Conservation (phyloP, 2,888 invertebrate species). For the Tachystola acroxantha region DNA sequence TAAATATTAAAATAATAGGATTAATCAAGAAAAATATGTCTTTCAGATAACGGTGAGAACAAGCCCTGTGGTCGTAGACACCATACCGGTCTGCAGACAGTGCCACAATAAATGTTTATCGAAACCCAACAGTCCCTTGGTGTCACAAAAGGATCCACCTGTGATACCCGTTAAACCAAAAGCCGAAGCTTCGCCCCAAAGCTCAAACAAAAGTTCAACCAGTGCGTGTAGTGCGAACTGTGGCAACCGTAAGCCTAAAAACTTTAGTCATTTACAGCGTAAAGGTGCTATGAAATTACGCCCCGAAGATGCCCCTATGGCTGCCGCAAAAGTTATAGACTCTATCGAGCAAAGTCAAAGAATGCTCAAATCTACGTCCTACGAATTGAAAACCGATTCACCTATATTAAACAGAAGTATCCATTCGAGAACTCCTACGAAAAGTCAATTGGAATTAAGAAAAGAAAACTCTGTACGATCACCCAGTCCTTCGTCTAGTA, state of each 20-base stretch:
- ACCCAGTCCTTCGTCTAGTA: slow-evolving; percentile 68
- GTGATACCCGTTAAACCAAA: slow-evolving; percentile 47
- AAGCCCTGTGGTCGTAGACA: slow-evolving; percentile 85
- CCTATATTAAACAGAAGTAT: slow-evolving; percentile 54
- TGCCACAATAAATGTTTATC: slow-evolving; percentile 88
- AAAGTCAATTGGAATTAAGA: slow-evolving; percentile 62
- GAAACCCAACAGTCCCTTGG: slow-evolving; percentile 71
- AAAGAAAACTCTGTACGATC: slow-evolving; percentile 63
- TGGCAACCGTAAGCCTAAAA: slow-evolving; percentile 56
- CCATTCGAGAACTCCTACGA: slow-evolving; percentile 48
- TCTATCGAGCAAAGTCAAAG: slow-evolving; percentile 71
- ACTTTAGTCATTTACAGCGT: slow-evolving; percentile 61
- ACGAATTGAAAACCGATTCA: slow-evolving; percentile 67
- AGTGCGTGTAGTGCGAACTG: slow-evolving; percentile 64
- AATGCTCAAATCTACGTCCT: slow-evolving; percentile 71
- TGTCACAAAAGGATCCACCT: slow-evolving; percentile 64
- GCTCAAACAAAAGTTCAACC: slow-evolving; percentile 54
- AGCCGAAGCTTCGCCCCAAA: slow-evolving; percentile 59
- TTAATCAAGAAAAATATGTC: neutral
- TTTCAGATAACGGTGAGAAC: slow-evolving; percentile 87
- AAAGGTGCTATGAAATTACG: slow-evolving; percentile 70
- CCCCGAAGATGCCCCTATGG: slow-evolving; percentile 68
- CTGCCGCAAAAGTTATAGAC: slow-evolving; percentile 67
- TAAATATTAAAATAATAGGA: neutral
- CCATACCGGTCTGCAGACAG: slow-evolving; percentile 85